These are phyloP conservation scores for Eueremaeus valkanovi DNA, from an alignment of 2,888 invertebrate species.

Conservation along the genomic window DNA sequence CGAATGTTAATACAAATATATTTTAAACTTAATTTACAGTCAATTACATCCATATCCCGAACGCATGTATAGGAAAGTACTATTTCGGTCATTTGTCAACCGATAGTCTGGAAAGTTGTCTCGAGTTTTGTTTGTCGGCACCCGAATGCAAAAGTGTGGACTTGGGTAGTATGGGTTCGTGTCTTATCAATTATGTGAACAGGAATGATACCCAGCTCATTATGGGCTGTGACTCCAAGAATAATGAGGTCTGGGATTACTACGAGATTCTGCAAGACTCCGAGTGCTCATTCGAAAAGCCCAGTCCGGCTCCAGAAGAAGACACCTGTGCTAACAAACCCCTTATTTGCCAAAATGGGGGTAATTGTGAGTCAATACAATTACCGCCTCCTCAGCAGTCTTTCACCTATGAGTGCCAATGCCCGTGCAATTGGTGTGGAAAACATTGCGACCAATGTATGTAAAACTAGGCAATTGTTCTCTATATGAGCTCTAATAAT, in stretches of 20 bases:
- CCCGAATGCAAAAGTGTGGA: neutral
- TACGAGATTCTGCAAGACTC: slow-evolving; percentile 1
- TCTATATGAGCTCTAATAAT: neutral
- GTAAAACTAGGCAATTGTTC: neutral
- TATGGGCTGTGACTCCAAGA: slow-evolving; percentile 2
- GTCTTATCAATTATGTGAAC: slow-evolving; percentile 13
- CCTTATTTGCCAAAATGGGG: slow-evolving; percentile 1
- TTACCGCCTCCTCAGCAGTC: slow-evolving; percentile 11
- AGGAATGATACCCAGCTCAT: neutral
- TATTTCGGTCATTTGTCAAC: neutral
- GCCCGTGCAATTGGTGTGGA: slow-evolving; percentile 34
- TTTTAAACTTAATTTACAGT: neutral
- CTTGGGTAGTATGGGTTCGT: neutral
- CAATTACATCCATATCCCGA: neutral
- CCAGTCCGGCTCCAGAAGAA: neutral
- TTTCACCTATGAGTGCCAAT: slow-evolving; percentile 18
- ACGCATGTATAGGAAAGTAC: neutral
- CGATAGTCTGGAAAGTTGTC: neutral
- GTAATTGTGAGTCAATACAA: neutral
- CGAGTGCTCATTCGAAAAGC: slow-evolving; percentile 24
- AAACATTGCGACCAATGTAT: slow-evolving; percentile 29
- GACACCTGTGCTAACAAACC: slow-evolving; percentile 12
- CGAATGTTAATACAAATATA: neutral
- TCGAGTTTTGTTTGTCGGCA: neutral
- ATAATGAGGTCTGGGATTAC: slow-evolving; percentile 24